Conservation (phyloP, 2,888 invertebrate species). For the Pardosa pseudoannulata region DNA sequence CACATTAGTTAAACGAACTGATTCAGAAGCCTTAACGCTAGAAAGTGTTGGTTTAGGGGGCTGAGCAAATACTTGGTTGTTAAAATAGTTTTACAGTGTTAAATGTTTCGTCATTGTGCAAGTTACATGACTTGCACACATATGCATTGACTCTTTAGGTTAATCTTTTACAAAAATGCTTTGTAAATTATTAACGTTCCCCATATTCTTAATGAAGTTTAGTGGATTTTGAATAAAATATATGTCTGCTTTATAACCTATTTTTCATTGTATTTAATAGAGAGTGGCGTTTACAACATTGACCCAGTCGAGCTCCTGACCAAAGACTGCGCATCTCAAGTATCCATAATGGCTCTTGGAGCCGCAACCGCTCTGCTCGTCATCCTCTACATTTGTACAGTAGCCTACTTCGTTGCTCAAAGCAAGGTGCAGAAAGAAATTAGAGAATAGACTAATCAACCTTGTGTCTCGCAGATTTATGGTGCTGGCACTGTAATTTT, state of each 20-base stretch:
- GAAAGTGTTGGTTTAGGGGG: no score
- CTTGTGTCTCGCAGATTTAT: no score
- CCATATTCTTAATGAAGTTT: no score
- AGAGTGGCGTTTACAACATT: not conserved
- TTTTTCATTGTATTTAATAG: not conserved
- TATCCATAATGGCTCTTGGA: constrained; percentile 90
- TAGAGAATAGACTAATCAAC: constrained; percentile 20
- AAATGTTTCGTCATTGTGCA: no score
- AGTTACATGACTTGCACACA: no score
- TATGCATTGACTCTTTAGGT: no score
- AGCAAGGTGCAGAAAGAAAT: constrained; percentile 52
- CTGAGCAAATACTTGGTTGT: no score
- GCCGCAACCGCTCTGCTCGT: constrained; percentile 93
- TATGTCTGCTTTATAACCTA: not conserved
- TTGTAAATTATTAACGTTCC: no score
- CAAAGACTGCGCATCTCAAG: constrained; percentile 87
- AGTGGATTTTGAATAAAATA: no score
- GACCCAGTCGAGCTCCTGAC: constrained; percentile 30
- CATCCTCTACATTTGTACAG: constrained; percentile 91
- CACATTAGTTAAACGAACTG: no score
- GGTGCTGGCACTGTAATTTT: not conserved
- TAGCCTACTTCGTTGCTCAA: constrained; percentile 89
- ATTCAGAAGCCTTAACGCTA: no score
- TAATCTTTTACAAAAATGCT: not conserved
- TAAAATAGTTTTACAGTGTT: no score